Base-by-base conservation (phyloP, 2,888 invertebrate genomes). In the Andrena flavipes region DNA sequence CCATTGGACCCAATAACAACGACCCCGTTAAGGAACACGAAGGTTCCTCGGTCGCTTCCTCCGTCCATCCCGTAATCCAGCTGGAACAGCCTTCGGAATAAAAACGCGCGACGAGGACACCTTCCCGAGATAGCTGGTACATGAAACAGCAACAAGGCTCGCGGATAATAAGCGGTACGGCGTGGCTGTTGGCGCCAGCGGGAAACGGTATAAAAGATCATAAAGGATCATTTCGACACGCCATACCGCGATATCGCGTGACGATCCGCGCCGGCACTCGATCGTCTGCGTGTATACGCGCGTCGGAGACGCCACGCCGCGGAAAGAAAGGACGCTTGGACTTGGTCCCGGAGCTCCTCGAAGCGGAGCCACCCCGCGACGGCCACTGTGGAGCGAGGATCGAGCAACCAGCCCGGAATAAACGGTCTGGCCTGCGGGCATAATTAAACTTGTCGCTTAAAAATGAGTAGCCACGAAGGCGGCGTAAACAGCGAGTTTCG, bases 381-480 rank as follows among this genome's bases (percentile, higher is more conserved):
- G 56, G 23, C 20, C 23, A 56, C 23, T 26, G 67, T 71, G 77
- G 72, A 33, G 80, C 80, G 82, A 33, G 80, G 71, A 82, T 68
- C 29, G 48, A 71, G 81, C 68, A 81, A 74, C 29, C 54, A 63
- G 82, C 65, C 68, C 65, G 79, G 75, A 70, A 81, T 86, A 85
- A 87, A 86, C 85, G 83, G 79, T 42, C 54, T 63, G 65, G 70
- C 89, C 87, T 73, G 80, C 83, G 84, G 90, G 89, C 86, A 87
- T 90, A 90, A 92, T 91, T 90, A 91, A 91, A 89, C 85, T 91
- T 87, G 89, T 88, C 90, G 84, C 82, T 87, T 87, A 91, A 90
- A 91, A 91, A 90, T 90, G 87, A 88, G 85, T 78, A 84, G 85
- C 90, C 84, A 80, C 80, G 80, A 79, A 86, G 86, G 83, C 82